These are phyloP conservation scores for Eumacrocentrus americanus DNA, from an alignment of 2,888 invertebrate species.

Conservation along the genomic window DNA sequence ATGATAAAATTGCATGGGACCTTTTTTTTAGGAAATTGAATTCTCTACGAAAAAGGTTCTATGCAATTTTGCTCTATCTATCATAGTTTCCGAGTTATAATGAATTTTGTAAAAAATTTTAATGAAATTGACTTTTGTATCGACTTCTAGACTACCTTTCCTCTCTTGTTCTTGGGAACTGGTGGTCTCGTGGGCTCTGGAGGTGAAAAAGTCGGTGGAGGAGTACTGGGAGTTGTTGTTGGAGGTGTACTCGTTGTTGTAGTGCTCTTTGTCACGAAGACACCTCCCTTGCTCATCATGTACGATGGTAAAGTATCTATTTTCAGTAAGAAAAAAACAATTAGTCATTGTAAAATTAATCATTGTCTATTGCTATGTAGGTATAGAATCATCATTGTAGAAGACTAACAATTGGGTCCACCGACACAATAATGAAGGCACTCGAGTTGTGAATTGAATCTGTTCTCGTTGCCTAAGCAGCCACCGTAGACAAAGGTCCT, in stretches of 20 bases:
- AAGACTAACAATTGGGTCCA: conserved; percentile 60
- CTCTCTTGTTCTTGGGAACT: conserved; percentile 76
- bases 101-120: neutral
- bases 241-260: conserved; percentile 64
- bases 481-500: conserved; percentile 73
- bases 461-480: conserved; percentile 73
- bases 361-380: neutral
- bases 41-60: neutral
- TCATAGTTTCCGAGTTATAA: neutral
- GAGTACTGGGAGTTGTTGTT: conserved; percentile 61
- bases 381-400: neutral
- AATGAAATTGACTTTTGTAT: neutral
- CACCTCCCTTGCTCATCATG: conserved; percentile 55
- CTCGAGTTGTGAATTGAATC: conserved; percentile 72
- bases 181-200: conserved; percentile 66
- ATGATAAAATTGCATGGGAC: neutral
- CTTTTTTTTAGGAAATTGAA: neutral
- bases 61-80: neutral
- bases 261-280: conserved; percentile 55
- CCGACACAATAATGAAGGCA: conserved; percentile 71
- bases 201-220: conserved; percentile 58
- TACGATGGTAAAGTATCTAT: conserved; percentile 66
- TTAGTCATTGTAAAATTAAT: too few relatives aligned
- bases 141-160: conserved; percentile 60
- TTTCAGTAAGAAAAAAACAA: too few relatives aligned